Evolutionary conservation across 2,113 vertebrate genomes (phyloP).

Genomic region (Manacus vitellinus): DNA sequence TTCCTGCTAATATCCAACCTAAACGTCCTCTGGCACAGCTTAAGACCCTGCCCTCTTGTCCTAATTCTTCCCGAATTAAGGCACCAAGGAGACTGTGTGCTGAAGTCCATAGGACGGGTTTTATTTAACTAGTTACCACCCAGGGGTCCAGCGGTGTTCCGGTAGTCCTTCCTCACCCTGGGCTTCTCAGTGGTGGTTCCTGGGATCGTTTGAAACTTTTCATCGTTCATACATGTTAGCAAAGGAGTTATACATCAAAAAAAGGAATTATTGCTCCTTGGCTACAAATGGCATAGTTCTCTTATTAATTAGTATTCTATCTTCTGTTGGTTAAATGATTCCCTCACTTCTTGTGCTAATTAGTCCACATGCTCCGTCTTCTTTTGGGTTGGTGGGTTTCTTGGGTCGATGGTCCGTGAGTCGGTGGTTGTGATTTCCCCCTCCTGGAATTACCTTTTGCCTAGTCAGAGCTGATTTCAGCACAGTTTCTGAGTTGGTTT

Average conservation of each 20-base stretch:
- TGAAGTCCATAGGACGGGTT: background rate
- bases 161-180: background rate
- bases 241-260: background rate
- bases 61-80: background rate
- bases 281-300: background rate
- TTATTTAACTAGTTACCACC: background rate
- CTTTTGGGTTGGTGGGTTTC: background rate
- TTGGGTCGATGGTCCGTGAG: background rate
- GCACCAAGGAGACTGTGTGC: too few species aligned
- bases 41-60: too few species aligned
- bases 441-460: background rate
- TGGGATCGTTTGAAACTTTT: background rate
- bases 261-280: background rate
- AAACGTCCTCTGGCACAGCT: too few species aligned
- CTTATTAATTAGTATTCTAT: background rate
- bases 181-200: background rate
- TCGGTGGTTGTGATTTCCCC: background rate
- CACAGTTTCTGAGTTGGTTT: background rate
- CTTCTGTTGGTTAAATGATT: background rate
- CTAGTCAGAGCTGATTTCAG: background rate
- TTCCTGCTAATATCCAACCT: too few species aligned
- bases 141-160: background rate
- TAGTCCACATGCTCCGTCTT: background rate
- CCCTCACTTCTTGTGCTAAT: background rate
- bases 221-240: background rate